These are phyloP conservation scores for Macropus fuliginosus DNA, from an alignment of 2,797 vertebrate genomes.

Conservation along the genomic window DNA sequence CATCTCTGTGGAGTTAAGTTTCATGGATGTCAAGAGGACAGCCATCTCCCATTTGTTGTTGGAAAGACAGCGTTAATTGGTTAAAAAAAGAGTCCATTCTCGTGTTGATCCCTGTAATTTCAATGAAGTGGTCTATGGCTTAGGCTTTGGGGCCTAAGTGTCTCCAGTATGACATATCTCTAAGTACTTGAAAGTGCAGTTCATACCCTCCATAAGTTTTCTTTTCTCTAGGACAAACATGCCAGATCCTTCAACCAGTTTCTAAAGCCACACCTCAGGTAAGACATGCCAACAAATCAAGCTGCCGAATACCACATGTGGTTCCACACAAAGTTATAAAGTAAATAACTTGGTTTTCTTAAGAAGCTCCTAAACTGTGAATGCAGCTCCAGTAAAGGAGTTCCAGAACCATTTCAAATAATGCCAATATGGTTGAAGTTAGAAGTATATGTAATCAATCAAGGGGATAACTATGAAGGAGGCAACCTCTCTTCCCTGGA, in stretches of 20 bases:
- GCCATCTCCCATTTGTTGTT: neutral
- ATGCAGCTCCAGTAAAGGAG: neutral
- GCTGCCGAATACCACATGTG: neutral
- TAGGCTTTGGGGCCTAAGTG: neutral
- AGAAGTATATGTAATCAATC: neutral
- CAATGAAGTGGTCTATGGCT: neutral
- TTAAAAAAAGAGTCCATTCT: neutral
- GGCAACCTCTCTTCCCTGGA: neutral
- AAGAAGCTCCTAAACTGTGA: neutral
- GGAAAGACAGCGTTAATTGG: neutral
- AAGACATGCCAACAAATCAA: neutral
- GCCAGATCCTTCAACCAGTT: neutral
- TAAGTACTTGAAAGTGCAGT: neutral
- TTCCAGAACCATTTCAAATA: neutral
- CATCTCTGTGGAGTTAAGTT: neutral
- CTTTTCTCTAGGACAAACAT: neutral
- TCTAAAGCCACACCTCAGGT: neutral
- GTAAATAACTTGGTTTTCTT: neutral
- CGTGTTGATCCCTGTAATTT: neutral
- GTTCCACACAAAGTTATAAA: neutral
- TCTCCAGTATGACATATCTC: neutral
- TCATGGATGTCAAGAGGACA: neutral
- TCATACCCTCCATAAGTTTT: neutral
- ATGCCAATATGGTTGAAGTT: neutral
- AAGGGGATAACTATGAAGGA: neutral